phyloP scores from a whole-genome alignment of 2,113 vertebrate species.

The Serinus canaria region DNA sequence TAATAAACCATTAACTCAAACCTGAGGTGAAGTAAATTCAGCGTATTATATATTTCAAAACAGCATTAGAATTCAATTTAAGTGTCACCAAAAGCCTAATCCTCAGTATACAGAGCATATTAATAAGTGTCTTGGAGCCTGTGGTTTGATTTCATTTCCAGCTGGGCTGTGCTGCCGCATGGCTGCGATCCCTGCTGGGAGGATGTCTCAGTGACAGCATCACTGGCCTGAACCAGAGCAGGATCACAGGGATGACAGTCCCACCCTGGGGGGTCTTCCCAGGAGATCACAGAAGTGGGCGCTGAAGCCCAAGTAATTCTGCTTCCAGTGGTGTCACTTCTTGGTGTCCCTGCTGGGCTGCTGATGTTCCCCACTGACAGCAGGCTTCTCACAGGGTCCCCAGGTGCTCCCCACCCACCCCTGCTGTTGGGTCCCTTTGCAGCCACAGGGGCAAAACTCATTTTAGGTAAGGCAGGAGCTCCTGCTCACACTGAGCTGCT shows the following conservation, averaged over 20 bases:
- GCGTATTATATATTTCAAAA: slow-evolving; percentile 60
- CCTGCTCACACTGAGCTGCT: rapidly evolving
- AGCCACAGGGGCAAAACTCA: neutral
- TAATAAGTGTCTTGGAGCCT: slow-evolving; percentile 36
- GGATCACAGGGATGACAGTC: neutral
- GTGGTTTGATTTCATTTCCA: slow-evolving; percentile 48
- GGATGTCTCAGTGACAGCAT: neutral
- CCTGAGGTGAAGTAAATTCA: slow-evolving; percentile 65
- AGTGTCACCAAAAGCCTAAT: slow-evolving; percentile 61
- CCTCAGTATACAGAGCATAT: slow-evolving; percentile 31
- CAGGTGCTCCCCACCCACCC: no score
- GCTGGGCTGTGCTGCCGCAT: neutral
- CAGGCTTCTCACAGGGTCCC: neutral
- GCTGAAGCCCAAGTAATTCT: neutral
- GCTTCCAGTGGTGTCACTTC: neutral
- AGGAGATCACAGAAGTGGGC: rapidly evolving
- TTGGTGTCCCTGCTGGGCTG: neutral
- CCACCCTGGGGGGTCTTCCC: neutral
- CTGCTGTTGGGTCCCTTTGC: neutral
- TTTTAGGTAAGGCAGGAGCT: neutral
- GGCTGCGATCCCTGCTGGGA: neutral
- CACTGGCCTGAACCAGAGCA: rapidly evolving
- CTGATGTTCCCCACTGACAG: neutral
- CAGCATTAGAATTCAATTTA: slow-evolving; percentile 71
- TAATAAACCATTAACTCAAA: slow-evolving; percentile 67